These are phyloP conservation scores for Trinorchestia longiramus DNA, from an alignment of 1,140 invertebrate genomes.

Conservation along the genomic window DNA sequence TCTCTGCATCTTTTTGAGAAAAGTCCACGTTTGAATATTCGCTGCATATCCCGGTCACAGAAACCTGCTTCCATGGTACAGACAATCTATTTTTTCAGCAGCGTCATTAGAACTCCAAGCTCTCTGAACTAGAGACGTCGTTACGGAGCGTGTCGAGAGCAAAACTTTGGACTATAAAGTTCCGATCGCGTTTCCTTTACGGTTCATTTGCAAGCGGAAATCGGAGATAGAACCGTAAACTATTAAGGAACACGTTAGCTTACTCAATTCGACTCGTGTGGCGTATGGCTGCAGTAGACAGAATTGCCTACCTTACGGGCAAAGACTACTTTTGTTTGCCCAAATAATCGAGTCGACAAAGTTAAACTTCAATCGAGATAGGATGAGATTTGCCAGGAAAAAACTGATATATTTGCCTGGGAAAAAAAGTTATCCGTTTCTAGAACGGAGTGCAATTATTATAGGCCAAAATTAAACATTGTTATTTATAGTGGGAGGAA, in stretches of 20 bases:
- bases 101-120: background rate
- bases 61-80: background rate
- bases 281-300: background rate
- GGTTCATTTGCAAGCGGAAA: conserved; percentile 38
- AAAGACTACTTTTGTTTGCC: background rate
- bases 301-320: background rate
- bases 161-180: conserved; percentile 39
- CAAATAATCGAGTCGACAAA: background rate
- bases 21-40: background rate
- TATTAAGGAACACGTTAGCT: conserved; percentile 11
- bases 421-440: background rate
- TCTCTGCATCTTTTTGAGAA: background rate
- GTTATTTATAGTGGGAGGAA: background rate
- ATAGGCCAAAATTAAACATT: background rate
- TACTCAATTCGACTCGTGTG: background rate
- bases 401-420: no score
- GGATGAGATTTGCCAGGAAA: background rate
- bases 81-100: background rate
- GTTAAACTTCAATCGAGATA: background rate
- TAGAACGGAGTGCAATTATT: background rate
- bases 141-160: conserved; percentile 25
- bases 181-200: conserved; percentile 41
- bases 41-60: background rate
- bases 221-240: conserved; percentile 34
- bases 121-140: conserved; percentile 23